Evolutionary conservation across 1,140 invertebrate genomes (phyloP).

Genomic region (Brachionus rotundiformis): DNA sequence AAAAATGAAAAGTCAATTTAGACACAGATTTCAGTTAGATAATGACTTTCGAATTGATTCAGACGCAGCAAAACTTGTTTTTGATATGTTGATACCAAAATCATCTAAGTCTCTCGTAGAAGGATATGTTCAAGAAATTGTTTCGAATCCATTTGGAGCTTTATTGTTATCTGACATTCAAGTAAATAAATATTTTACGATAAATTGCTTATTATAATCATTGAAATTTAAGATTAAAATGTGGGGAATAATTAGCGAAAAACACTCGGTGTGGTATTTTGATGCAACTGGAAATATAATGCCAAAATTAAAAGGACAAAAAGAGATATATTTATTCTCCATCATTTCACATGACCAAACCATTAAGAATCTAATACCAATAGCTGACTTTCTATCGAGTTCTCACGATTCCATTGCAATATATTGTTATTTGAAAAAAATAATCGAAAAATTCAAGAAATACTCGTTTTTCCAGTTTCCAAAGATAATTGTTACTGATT

Average conservation of each 20-base stretch:
- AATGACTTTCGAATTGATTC: not conserved
- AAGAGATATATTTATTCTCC: not conserved
- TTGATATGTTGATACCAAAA: not conserved
- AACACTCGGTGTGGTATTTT: not conserved
- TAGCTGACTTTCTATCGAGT: constrained; percentile 10
- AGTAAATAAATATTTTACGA: constrained; percentile 27
- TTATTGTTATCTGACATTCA: not conserved
- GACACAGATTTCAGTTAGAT: not conserved
- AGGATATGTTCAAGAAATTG: not conserved
- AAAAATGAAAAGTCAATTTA: not conserved
- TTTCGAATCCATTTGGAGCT: not conserved
- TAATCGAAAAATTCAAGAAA: not conserved
- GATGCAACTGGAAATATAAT: constrained; percentile 1
- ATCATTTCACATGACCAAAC: not conserved
- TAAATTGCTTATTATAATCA: too few species aligned
- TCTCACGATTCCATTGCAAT: not conserved
- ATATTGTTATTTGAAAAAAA: not conserved
- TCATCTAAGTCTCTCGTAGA: not conserved
- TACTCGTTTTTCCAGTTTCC: not conserved
- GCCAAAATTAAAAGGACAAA: not conserved
- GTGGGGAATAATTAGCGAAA: not conserved
- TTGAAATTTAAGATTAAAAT: constrained; percentile 1
- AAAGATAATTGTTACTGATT: not conserved
- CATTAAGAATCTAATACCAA: not conserved
- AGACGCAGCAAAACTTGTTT: not conserved